Conservation (phyloP, 1,140 invertebrate species). For the Ditylenchus dipsaci region DNA sequence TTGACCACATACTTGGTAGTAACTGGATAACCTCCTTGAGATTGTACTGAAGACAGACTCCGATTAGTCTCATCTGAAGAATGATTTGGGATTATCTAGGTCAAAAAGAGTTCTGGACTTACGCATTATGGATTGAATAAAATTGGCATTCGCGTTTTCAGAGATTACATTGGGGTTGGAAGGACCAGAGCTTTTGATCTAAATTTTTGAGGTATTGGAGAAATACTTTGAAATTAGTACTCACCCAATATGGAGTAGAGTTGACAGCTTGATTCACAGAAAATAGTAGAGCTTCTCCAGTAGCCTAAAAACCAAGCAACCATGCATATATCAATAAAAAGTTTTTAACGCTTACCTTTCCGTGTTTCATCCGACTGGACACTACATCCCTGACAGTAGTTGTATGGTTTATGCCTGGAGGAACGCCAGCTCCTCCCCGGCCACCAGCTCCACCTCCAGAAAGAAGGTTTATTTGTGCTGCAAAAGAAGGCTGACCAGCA, state of each 20-base stretch:
- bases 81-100: no score
- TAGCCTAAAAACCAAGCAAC: no score
- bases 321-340: neutral
- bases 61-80: no score
- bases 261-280: neutral
- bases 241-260: neutral
- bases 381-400: slow-evolving; percentile 29
- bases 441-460: neutral
- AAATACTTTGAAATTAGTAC: no score
- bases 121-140: neutral
- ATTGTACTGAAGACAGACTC: no score
- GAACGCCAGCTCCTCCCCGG: neutral
- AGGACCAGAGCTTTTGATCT: no score
- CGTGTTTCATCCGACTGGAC: slow-evolving; percentile 10
- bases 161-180: no score
- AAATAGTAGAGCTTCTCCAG: neutral
- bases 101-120: neutral
- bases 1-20: neutral
- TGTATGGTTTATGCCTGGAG: slow-evolving; percentile 14
- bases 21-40: neutral
- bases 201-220: no score
- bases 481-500: neutral
- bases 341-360: neutral
- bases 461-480: slow-evolving; percentile 1
- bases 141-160: neutral